phyloP scores from a whole-genome alignment of 2,113 vertebrate species.

The Kobus ellipsiprymnus region DNA sequence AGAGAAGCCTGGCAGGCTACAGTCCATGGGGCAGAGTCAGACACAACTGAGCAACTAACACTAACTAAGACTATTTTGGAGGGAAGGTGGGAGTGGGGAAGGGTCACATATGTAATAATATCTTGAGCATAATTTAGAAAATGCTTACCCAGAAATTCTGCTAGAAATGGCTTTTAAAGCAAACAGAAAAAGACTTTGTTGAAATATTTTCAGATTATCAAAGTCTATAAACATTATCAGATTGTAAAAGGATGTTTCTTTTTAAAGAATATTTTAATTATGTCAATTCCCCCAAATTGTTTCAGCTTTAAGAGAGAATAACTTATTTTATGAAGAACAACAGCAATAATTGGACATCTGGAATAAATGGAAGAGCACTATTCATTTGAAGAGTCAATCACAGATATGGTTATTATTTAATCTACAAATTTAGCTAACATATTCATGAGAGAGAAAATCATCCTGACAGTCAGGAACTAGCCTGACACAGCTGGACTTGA shows the following conservation, averaged over 20 bases:
- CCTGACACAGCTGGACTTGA: neutral
- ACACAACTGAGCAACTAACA: neutral
- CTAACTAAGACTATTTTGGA: neutral
- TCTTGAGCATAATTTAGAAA: neutral
- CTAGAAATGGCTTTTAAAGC: neutral
- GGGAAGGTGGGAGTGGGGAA: neutral
- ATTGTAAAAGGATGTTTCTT: neutral
- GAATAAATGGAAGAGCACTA: neutral
- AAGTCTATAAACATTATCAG: neutral
- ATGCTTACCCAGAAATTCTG: neutral
- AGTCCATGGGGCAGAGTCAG: neutral
- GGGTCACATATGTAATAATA: neutral
- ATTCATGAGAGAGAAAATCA: neutral
- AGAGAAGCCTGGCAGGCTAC: neutral
- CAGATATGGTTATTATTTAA: neutral
- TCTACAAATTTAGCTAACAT: neutral
- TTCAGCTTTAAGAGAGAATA: neutral
- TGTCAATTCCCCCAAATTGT: neutral
- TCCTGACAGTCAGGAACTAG: neutral
- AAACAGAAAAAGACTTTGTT: neutral
- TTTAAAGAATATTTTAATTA: neutral
- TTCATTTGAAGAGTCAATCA: neutral
- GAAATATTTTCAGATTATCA: neutral
- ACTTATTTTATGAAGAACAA: neutral
- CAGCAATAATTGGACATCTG: neutral